Percentiles rank a stretch among this genome's conserved stretches.
Conservation (phyloP, 1,140 invertebrate species). For the Drosophila bocki region DNA sequence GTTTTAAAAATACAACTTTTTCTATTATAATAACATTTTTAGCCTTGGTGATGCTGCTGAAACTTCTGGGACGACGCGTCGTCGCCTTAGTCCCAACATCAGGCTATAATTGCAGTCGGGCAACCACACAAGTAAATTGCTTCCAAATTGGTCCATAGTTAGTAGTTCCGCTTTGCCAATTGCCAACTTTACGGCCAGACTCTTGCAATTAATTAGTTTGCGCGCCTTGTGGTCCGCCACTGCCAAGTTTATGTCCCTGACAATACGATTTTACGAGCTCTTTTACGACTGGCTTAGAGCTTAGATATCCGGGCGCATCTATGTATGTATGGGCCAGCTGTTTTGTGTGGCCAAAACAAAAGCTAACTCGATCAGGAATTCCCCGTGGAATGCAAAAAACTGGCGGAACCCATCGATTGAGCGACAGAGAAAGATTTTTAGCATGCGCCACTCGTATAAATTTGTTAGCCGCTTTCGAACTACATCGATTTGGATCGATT, state of each 20-base stretch:
- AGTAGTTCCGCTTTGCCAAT: conserved; percentile 18
- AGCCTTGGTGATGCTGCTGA: neutral
- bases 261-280: conserved; percentile 34
- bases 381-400: conserved; percentile 58
- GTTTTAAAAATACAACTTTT: neutral
- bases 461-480: conserved; percentile 59
- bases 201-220: conserved; percentile 37
- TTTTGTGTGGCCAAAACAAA: conserved; percentile 31
- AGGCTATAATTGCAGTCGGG: neutral
- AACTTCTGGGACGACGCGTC: neutral
- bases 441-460: conserved; percentile 63
- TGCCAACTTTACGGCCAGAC: conserved; percentile 28
- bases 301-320: conserved; percentile 1
- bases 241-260: conserved; percentile 25
- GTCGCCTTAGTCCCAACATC: neutral
- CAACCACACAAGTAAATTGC: conserved; percentile 21
- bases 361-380: conserved; percentile 53
- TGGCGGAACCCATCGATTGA: conserved; percentile 16
- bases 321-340: conserved; percentile 11
- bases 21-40: neutral
- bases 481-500: conserved; percentile 41
- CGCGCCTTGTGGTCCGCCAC: conserved; percentile 3
- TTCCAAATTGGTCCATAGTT: conserved; percentile 31
- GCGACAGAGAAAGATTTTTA: conserved; percentile 39
- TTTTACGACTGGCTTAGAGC: conserved; percentile 37